Evolutionary conservation across 2,113 vertebrate species (phyloP).

Genomic region (Prietella phreatophila): DNA sequence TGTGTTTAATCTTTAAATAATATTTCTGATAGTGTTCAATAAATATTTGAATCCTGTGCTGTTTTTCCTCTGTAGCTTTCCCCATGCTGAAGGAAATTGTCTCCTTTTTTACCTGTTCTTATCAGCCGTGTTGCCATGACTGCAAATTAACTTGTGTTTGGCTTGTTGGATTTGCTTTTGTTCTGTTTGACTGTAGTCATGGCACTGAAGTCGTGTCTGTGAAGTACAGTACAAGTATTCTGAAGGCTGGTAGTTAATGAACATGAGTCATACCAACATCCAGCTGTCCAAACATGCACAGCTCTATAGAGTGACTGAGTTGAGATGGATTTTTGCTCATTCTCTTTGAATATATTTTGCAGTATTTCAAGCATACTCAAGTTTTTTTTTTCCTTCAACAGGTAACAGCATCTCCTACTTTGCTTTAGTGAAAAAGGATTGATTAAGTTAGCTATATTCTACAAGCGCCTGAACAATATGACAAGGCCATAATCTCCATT

Average conservation of each 20-base stretch:
- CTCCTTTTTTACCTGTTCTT: not conserved
- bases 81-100: not conserved
- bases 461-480: not conserved
- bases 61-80: not conserved
- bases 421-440: not conserved
- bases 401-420: not conserved
- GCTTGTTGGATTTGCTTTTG: slow-evolving; percentile 6
- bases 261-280: slow-evolving; percentile 40
- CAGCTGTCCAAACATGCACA: slow-evolving; percentile 47
- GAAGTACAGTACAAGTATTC: slow-evolving; percentile 19
- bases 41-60: not conserved
- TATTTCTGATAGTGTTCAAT: not conserved
- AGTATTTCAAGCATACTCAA: slow-evolving; percentile 4
- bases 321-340: slow-evolving; percentile 8
- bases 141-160: slow-evolving; percentile 23
- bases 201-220: not conserved
- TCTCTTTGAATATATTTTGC: slow-evolving; percentile 33
- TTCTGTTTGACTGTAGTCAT: not conserved
- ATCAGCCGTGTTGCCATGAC: slow-evolving; percentile 13
- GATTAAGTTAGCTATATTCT: not conserved
- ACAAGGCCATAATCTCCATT: not conserved
- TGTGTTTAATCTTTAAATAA: not conserved
- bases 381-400: slow-evolving; percentile 23
- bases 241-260: not conserved
- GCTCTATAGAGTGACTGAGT: not conserved